A percentile compares a stretch with the other conserved stretches of the same genome.
phyloP scores from a whole-genome alignment of 1,140 invertebrate species.

The Diabrotica undecimpunctata region DNA sequence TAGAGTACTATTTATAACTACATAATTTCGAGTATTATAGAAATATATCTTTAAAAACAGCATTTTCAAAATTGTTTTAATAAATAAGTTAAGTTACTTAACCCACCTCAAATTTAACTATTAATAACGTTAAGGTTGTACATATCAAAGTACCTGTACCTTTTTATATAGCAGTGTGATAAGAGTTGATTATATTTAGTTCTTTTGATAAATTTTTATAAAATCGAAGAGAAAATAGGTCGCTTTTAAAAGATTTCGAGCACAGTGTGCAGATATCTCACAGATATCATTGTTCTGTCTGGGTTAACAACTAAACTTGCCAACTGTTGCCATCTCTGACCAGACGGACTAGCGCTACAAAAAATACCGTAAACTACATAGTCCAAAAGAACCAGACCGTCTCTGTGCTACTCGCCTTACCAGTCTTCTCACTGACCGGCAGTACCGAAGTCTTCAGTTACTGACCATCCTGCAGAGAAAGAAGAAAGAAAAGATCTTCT shows the following conservation, averaged over 20 bases:
- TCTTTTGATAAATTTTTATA: too few relatives aligned
- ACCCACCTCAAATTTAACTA: too few relatives aligned
- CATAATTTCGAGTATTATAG: too few relatives aligned
- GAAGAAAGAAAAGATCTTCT: conserved; percentile 1
- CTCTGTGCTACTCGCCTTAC: background rate
- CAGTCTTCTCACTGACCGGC: conserved; percentile 9
- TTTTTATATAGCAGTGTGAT: too few relatives aligned
- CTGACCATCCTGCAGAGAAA: conserved; percentile 23
- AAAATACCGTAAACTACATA: conserved; percentile 1
- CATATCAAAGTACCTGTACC: too few relatives aligned
- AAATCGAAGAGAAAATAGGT: too few relatives aligned
- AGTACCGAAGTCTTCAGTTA: conserved; percentile 22
- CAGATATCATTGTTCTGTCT: background rate
- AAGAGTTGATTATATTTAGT: too few relatives aligned
- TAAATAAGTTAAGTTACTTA: too few relatives aligned
- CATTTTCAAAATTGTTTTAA: too few relatives aligned
- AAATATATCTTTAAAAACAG: too few relatives aligned
- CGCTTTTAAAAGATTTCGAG: background rate
- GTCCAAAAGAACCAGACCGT: background rate
- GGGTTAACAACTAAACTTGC: conserved; percentile 3
- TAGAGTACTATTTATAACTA: too few relatives aligned
- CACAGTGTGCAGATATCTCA: background rate
- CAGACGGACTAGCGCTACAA: conserved; percentile 1
- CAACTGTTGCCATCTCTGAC: background rate
- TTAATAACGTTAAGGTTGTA: too few relatives aligned